Evolutionary conservation across 2,888 invertebrate genomes (phyloP).

Genomic region (Drosophila ustulata): DNA sequence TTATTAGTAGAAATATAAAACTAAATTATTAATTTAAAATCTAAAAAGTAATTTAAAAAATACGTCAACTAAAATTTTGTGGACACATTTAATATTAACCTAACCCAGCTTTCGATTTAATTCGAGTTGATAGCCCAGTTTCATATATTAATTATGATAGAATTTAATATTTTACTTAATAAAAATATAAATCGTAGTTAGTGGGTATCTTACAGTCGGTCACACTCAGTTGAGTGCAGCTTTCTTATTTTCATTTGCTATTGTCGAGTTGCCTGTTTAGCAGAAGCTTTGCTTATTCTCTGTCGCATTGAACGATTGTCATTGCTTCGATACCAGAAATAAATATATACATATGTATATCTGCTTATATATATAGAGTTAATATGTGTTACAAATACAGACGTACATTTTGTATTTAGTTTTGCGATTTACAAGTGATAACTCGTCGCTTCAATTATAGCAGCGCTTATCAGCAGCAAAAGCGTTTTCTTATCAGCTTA

Average conservation of each 20-base stretch:
- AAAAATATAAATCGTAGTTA: too few relatives aligned
- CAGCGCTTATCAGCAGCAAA: slow-evolving; percentile 47
- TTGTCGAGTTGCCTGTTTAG: slow-evolving; percentile 8
- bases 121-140: too few relatives aligned
- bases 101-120: too few relatives aligned
- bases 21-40: too few relatives aligned
- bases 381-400: neutral
- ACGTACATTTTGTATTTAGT: slow-evolving; percentile 15
- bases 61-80: neutral
- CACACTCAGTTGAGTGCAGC: neutral
- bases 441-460: slow-evolving; percentile 23
- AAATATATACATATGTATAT: neutral
- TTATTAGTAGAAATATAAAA: too few relatives aligned
- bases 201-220: neutral
- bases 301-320: slow-evolving; percentile 39
- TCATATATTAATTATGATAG: too few relatives aligned
- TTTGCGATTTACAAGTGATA: slow-evolving; percentile 50
- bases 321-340: slow-evolving; percentile 21
- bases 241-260: neutral
- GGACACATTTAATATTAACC: neutral
- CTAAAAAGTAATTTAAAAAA: too few relatives aligned
- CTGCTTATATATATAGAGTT: neutral
- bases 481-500: slow-evolving; percentile 41
- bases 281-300: slow-evolving; percentile 13
- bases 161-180: too few relatives aligned